These are phyloP conservation scores for Mustela nigripes DNA, from an alignment of 2,113 vertebrate genomes.

Conservation along the genomic window DNA sequence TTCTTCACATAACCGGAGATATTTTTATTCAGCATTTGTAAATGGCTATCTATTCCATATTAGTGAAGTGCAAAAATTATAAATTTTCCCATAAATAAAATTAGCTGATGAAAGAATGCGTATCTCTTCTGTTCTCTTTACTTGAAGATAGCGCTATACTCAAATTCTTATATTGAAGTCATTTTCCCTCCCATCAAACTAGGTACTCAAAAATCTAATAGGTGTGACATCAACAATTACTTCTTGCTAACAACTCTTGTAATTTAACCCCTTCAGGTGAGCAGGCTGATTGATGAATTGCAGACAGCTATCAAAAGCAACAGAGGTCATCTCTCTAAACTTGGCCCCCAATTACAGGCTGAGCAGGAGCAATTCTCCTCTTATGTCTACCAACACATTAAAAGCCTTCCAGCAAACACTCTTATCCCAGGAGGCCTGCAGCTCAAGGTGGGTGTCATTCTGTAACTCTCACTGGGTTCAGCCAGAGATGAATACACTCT, in stretches of 20 bases:
- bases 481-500: not conserved
- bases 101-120: not conserved
- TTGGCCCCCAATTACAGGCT: slow-evolving; percentile 75
- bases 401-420: slow-evolving; percentile 64
- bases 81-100: slow-evolving; percentile 34
- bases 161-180: slow-evolving; percentile 58
- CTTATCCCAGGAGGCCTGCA: slow-evolving; percentile 61
- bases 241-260: slow-evolving; percentile 76
- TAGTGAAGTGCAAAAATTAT: slow-evolving; percentile 19
- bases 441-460: slow-evolving; percentile 73
- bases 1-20: not conserved
- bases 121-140: not conserved
- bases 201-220: slow-evolving; percentile 79
- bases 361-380: slow-evolving; percentile 78
- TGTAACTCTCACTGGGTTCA: not conserved
- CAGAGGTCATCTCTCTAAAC: slow-evolving; percentile 79
- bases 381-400: slow-evolving; percentile 73
- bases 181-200: not conserved
- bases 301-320: slow-evolving; percentile 82
- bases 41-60: not conserved
- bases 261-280: slow-evolving; percentile 84
- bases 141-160: slow-evolving; percentile 34
- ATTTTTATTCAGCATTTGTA: not conserved
- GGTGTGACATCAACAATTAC: slow-evolving; percentile 85
- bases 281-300: slow-evolving; percentile 82